These are phyloP conservation scores for Tortrix viridana DNA, from an alignment of 2,888 invertebrate genomes.

Conservation along the genomic window DNA sequence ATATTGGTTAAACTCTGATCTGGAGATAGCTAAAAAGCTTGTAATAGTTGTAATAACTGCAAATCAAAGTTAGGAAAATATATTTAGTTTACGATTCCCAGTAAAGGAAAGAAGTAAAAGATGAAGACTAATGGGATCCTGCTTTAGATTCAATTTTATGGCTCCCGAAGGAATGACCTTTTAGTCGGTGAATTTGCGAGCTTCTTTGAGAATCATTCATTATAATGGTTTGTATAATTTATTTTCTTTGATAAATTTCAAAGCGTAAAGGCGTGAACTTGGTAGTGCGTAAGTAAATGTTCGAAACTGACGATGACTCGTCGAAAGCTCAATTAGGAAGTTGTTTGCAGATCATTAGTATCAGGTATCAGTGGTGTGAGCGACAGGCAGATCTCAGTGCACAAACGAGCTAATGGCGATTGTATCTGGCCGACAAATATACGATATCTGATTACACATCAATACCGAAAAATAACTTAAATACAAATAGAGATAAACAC, in stretches of 20 bases:
- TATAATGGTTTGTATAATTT: neutral
- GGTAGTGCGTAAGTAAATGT: constrained; percentile 8
- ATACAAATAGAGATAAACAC: constrained; percentile 24
- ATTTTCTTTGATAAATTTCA: neutral
- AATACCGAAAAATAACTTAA: constrained; percentile 26
- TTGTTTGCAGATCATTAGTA: constrained; percentile 36
- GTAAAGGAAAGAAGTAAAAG: neutral
- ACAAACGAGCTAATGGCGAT: constrained; percentile 22
- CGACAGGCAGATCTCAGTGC: constrained; percentile 27
- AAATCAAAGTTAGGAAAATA: neutral
- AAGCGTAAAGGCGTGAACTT: neutral
- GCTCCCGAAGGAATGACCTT: neutral
- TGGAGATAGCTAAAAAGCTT: constrained; percentile 21
- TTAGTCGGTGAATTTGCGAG: neutral
- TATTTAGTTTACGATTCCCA: neutral
- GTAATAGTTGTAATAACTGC: constrained; percentile 10
- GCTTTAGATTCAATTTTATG: neutral
- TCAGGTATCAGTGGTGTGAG: constrained; percentile 28
- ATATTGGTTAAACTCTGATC: constrained; percentile 32
- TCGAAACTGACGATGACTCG: constrained; percentile 20
- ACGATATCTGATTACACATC: constrained; percentile 32
- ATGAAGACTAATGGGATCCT: neutral
- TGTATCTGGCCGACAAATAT: constrained; percentile 31
- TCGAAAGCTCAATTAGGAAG: constrained; percentile 23
- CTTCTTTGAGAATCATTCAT: neutral